These are phyloP conservation scores for Poeciliopsis retropinna DNA, from an alignment of 2,113 vertebrate genomes.

Conservation along the genomic window DNA sequence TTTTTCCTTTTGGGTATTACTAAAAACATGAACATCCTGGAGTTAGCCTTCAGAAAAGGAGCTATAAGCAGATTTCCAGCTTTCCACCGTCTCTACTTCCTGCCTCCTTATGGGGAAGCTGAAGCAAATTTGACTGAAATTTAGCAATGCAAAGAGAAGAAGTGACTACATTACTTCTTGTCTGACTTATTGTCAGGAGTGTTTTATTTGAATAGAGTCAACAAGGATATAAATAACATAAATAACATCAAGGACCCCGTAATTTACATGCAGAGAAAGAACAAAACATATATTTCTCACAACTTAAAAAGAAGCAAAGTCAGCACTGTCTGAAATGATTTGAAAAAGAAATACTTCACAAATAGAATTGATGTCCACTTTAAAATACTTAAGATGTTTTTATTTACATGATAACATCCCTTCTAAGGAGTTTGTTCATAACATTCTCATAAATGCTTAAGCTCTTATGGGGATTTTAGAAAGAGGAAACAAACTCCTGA, in stretches of 20 bases:
- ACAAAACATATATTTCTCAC: no score
- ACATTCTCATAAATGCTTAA: neutral
- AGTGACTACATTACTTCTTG: neutral
- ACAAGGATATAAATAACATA: no score
- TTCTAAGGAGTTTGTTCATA: neutral
- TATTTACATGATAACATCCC: neutral
- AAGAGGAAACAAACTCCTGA: no score
- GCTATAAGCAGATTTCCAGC: neutral
- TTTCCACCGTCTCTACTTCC: neutral
- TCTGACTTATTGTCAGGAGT: no score
- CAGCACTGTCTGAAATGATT: no score
- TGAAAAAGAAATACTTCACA: no score
- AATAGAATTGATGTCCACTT: no score
- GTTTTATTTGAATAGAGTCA: no score
- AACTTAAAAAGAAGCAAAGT: no score
- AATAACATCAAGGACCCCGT: no score
- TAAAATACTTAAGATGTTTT: no score
- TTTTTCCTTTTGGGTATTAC: neutral
- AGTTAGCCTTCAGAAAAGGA: neutral
- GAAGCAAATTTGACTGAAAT: neutral
- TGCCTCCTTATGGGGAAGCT: neutral
- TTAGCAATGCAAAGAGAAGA: neutral
- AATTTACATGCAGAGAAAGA: no score
- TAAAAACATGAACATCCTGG: neutral
- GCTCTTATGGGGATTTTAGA: neutral